A percentile compares a stretch with the other conserved stretches of the same genome.
Conservation (phyloP, 2,888 invertebrate genomes). For the Tachystola acroxantha region DNA sequence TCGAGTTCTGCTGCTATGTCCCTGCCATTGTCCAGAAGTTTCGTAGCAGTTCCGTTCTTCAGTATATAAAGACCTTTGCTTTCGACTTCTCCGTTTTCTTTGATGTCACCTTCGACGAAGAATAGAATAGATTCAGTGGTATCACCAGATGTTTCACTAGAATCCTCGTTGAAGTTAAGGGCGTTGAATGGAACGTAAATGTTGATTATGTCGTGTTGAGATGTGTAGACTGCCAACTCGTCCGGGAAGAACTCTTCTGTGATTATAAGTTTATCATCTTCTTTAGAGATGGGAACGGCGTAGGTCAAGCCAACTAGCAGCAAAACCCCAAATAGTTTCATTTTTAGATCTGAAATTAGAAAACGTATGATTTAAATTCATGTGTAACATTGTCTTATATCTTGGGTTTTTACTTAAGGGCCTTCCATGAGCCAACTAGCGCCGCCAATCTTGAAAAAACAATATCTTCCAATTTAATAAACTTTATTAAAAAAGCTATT, state of each 20-base stretch:
- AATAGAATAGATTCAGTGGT: conserved; percentile 26
- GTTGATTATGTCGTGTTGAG: conserved; percentile 33
- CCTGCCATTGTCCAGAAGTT: conserved; percentile 36
- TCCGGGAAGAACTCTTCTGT: conserved; percentile 26
- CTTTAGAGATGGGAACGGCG: conserved; percentile 24
- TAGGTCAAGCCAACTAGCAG: conserved; percentile 24
- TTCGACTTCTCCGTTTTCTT: conserved; percentile 18
- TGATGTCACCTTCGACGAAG: conserved; percentile 32
- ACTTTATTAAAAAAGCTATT: too few relatives aligned
- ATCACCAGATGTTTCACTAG: too few relatives aligned
- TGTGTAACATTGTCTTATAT: neutral
- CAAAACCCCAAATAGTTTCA: conserved; percentile 19
- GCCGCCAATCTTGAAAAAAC: too few relatives aligned
- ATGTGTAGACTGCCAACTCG: conserved; percentile 23
- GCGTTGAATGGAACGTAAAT: conserved; percentile 32
- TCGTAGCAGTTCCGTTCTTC: conserved; percentile 23
- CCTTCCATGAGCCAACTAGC: too few relatives aligned
- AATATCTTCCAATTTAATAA: too few relatives aligned
- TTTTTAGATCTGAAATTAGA: conserved; percentile 11
- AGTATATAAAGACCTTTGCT: conserved; percentile 35
- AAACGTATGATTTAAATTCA: neutral
- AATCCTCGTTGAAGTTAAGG: conserved; percentile 29
- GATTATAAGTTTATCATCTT: conserved; percentile 20
- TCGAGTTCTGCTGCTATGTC: conserved; percentile 32
- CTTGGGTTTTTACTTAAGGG: neutral